phyloP scores from a whole-genome alignment of 2,888 invertebrate genomes.

The Cerceris rybyensis region DNA sequence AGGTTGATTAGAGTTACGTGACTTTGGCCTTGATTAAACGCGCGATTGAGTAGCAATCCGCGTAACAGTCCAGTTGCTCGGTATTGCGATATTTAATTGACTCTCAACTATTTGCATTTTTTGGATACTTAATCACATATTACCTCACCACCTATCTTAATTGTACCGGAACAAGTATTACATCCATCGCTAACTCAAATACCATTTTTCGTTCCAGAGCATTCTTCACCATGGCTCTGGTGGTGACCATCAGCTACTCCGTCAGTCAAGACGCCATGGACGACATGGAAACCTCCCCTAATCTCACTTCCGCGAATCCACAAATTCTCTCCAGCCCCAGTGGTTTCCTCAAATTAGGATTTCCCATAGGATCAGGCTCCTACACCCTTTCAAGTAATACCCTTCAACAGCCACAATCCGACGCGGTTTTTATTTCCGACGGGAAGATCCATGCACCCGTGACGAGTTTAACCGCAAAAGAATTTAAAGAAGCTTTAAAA shows the following conservation, averaged over 20 bases:
- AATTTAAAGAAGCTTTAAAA: constrained; percentile 83
- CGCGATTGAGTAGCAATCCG: constrained; percentile 24
- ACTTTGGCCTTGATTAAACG: constrained; percentile 50
- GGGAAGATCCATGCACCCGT: neutral
- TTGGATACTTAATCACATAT: neutral
- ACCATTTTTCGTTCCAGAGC: constrained; percentile 78
- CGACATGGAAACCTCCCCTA: constrained; percentile 10
- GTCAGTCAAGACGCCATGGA: constrained; percentile 56
- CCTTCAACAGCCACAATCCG: neutral
- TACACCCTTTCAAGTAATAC: constrained; percentile 45
- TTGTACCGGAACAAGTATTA: too few species aligned
- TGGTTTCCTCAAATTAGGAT: constrained; percentile 25
- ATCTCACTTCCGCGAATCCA: constrained; percentile 11
- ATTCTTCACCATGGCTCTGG: constrained; percentile 83
- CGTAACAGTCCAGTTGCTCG: constrained; percentile 23
- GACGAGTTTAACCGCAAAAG: constrained; percentile 75
- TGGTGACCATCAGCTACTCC: constrained; percentile 84
- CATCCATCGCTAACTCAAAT: too few species aligned
- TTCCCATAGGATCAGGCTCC: constrained; percentile 33
- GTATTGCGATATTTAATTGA: constrained; percentile 4
- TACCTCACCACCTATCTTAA: too few species aligned
- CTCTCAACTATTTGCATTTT: neutral
- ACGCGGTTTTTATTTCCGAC: constrained; percentile 10
- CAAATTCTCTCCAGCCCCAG: neutral
- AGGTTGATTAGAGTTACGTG: constrained; percentile 54